Conservation (phyloP, 1,140 invertebrate species). For the Drosophila willistoni region DNA sequence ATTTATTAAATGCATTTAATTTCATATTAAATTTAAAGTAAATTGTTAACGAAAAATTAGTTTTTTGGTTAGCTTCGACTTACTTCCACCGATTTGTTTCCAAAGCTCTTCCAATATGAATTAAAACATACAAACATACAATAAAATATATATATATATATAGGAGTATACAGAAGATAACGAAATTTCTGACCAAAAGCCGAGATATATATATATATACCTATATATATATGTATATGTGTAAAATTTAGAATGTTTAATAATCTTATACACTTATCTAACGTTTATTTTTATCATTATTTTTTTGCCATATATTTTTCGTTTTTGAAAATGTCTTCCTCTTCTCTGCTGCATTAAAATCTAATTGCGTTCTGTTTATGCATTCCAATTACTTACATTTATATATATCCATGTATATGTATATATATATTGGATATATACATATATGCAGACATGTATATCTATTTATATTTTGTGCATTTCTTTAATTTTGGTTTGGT, state of each 20-base stretch:
- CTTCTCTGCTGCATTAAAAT: conserved; percentile 40
- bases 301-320: conserved; percentile 67
- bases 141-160: conserved; percentile 15
- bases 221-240: conserved; percentile 22
- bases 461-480: conserved; percentile 1
- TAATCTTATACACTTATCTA: conserved; percentile 43
- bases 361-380: conserved; percentile 70
- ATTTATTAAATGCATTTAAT: conserved; percentile 81
- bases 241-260: conserved; percentile 12
- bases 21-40: conserved; percentile 73
- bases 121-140: conserved; percentile 23
- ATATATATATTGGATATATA: background rate
- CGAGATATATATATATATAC: background rate
- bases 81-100: conserved; percentile 80
- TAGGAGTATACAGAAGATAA: background rate
- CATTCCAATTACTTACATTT: conserved; percentile 71
- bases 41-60: conserved; percentile 58
- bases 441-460: background rate
- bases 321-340: conserved; percentile 66
- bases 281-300: conserved; percentile 50
- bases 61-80: conserved; percentile 71
- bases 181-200: too few species aligned
- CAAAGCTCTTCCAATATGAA: conserved; percentile 79
- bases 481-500: conserved; percentile 1
- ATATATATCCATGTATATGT: conserved; percentile 33